Conservation (phyloP, 1,140 invertebrate species). For the Sipha flava region DNA sequence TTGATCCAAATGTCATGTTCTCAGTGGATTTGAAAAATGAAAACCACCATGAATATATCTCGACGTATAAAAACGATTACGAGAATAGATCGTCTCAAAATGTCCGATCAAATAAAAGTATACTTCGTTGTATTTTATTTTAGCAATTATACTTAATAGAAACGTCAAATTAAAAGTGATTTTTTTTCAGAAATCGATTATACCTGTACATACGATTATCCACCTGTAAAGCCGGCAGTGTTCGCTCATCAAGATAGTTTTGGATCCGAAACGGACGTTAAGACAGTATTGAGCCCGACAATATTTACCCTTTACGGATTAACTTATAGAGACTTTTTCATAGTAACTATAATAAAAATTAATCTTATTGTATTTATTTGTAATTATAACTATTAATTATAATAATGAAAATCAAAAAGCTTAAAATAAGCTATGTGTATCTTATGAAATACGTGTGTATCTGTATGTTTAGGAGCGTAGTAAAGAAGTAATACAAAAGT, state of each 20-base stretch:
- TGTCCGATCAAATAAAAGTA: background rate
- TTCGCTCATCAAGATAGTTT: background rate
- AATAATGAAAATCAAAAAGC: no score
- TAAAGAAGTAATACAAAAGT: background rate
- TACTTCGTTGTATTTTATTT: no score
- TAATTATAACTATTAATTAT: background rate
- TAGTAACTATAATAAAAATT: background rate
- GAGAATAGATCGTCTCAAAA: background rate
- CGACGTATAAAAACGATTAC: background rate
- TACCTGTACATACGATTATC: background rate
- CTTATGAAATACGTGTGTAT: no score
- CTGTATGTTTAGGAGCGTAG: background rate
- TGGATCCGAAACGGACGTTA: background rate
- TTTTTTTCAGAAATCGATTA: background rate
- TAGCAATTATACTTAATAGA: no score
- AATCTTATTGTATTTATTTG: background rate
- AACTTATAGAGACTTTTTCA: background rate
- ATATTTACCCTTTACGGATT: slow-evolving; percentile 6
- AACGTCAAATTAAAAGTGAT: no score
- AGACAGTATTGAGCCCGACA: background rate
- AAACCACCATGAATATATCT: background rate
- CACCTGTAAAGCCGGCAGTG: background rate
- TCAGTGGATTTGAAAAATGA: background rate
- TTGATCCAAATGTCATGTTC: background rate
- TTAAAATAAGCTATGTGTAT: no score